A percentile compares a stretch with the other conserved stretches of the same genome.
phyloP scores from a whole-genome alignment of 2,797 vertebrate genomes.

The Bufotes viridis region DNA sequence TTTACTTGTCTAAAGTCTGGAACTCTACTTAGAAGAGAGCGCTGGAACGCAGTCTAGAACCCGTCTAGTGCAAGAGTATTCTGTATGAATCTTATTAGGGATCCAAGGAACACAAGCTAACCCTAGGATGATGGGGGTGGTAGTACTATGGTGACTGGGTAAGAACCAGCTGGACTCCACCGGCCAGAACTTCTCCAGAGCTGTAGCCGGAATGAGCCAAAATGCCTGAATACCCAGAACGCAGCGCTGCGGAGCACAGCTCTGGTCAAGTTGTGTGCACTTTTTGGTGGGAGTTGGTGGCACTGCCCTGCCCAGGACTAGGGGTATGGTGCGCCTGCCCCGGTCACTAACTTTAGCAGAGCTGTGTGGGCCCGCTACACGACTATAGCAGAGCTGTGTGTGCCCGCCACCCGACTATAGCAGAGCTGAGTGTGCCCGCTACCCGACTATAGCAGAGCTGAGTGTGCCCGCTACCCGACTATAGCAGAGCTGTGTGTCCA shows the following conservation, averaged over 20 bases:
- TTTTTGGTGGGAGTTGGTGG: neutral
- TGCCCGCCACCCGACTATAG: no score
- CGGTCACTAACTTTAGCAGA: conserved; percentile 14
- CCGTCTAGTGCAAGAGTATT: neutral
- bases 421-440: no score
- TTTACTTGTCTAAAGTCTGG: neutral
- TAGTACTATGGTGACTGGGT: neutral
- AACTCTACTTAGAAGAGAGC: neutral
- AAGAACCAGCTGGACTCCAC: neutral
- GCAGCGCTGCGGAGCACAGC: neutral
- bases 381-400: no score
- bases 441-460: no score
- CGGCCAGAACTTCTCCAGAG: neutral
- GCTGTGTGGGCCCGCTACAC: neutral
- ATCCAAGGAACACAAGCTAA: neutral
- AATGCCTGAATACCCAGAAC: conserved; percentile 1
- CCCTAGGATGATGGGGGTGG: neutral
- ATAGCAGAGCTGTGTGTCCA: no score
- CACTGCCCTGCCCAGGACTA: neutral
- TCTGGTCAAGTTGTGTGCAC: neutral
- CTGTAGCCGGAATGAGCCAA: neutral
- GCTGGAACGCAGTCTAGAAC: neutral
- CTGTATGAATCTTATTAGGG: neutral
- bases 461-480: no score
- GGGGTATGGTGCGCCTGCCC: neutral